Conservation (phyloP, 2,113 vertebrate species). For the Microcebus jonahi region DNA sequence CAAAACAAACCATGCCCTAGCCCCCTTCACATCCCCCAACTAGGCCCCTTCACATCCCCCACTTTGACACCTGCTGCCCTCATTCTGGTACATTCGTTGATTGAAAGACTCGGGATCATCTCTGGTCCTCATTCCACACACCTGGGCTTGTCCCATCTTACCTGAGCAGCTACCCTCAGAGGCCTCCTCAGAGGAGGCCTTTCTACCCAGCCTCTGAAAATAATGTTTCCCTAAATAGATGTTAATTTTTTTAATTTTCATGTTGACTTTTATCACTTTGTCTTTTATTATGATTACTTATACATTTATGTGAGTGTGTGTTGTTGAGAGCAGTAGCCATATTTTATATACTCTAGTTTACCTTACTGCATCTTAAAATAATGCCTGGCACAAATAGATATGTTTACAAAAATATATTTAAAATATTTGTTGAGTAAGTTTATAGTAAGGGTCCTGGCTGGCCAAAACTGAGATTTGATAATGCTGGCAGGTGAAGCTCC, state of each 20-base stretch:
- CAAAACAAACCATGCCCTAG: not conserved
- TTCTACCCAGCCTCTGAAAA: not conserved
- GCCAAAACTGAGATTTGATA: slow-evolving; percentile 22
- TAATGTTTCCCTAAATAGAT: not conserved
- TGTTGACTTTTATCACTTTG: not conserved
- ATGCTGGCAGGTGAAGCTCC: not conserved
- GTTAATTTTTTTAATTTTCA: not conserved
- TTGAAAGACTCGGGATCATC: not conserved
- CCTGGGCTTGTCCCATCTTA: not conserved
- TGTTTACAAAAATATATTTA: not conserved
- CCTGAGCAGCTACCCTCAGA: not conserved
- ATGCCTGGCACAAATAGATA: not conserved
- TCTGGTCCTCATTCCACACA: not conserved
- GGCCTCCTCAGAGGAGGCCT: not conserved
- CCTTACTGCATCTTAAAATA: not conserved
- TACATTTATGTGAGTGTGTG: not conserved
- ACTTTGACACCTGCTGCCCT: not conserved
- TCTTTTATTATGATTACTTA: not conserved
- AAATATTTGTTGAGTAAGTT: slow-evolving; percentile 3
- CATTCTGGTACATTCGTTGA: not conserved
- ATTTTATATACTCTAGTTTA: not conserved
- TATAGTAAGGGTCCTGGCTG: not conserved
- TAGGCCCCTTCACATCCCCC: not conserved
- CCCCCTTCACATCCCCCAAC: not conserved
- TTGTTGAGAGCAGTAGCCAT: not conserved